Evolutionary conservation across 2,888 invertebrate species (phyloP).

Genomic region (Catotricha subobsoleta): DNA sequence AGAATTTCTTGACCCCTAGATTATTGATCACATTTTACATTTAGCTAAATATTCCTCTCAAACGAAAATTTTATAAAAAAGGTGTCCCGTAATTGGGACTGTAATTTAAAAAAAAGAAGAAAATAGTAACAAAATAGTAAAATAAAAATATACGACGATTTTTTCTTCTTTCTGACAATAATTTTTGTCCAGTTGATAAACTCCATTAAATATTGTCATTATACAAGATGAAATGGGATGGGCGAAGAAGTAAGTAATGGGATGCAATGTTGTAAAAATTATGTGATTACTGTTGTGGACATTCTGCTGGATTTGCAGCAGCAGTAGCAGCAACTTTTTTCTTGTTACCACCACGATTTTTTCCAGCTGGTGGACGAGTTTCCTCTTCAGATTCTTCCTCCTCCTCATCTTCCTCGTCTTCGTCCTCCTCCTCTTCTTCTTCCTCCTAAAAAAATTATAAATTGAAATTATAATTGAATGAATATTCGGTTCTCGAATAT

Average conservation of each 20-base stretch:
- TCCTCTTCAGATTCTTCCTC: constrained; percentile 15
- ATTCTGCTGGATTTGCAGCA: constrained; percentile 37
- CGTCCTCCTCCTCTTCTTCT: constrained; percentile 39
- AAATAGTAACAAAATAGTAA: too few relatives aligned
- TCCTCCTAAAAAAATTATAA: constrained; percentile 30
- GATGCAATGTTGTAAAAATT: not conserved
- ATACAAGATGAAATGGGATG: too few relatives aligned
- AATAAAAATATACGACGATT: too few relatives aligned
- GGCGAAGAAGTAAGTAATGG: not conserved
- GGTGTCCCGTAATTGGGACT: too few relatives aligned
- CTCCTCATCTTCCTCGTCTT: constrained; percentile 16
- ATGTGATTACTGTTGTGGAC: constrained; percentile 47
- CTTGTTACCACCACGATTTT: not conserved
- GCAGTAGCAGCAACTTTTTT: constrained; percentile 2
- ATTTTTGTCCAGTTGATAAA: too few relatives aligned
- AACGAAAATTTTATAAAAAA: too few relatives aligned
- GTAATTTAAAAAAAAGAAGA: too few relatives aligned
- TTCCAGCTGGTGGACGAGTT: not conserved
- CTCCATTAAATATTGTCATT: too few relatives aligned
- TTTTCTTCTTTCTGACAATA: too few relatives aligned
- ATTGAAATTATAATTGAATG: not conserved
- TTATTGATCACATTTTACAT: too few relatives aligned
- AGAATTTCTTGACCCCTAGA: too few relatives aligned
- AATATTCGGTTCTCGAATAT: constrained; percentile 9
- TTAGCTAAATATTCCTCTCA: too few relatives aligned